phyloP scores from a whole-genome alignment of 2,888 invertebrate genomes.

The Rhaphigaster nebulosa region DNA sequence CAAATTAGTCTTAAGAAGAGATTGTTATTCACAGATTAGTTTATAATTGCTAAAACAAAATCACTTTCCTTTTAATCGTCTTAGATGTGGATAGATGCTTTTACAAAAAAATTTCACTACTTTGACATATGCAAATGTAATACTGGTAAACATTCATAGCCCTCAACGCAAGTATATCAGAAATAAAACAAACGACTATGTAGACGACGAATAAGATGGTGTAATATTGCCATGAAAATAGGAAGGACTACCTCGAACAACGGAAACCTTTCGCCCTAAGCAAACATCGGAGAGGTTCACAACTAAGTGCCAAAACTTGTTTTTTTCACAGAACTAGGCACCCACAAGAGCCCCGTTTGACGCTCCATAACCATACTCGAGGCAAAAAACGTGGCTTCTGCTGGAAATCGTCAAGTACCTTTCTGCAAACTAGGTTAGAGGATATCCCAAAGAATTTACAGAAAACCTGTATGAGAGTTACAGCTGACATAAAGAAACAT shows the following conservation, averaged over 20 bases:
- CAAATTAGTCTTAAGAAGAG: too few relatives aligned
- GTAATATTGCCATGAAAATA: neutral
- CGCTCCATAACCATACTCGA: neutral
- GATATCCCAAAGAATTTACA: neutral
- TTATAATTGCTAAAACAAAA: too few relatives aligned
- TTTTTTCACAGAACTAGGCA: neutral
- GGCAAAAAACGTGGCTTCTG: neutral
- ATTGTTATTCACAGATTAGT: too few relatives aligned
- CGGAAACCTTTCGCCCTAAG: neutral
- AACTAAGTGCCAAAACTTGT: neutral
- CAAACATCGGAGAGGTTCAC: neutral
- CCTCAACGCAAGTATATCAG: too few relatives aligned
- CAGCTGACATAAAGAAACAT: neutral
- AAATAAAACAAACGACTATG: neutral
- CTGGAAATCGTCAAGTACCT: neutral
- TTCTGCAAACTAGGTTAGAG: neutral
- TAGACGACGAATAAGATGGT: neutral
- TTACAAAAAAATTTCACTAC: too few relatives aligned
- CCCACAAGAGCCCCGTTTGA: neutral
- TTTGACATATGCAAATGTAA: too few relatives aligned
- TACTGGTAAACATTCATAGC: too few relatives aligned
- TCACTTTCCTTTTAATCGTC: too few relatives aligned
- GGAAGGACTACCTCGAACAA: neutral
- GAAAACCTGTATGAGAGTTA: neutral
- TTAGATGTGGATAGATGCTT: too few relatives aligned